Conservation (phyloP, 2,888 invertebrate species). For the Pyrochroa serraticornis region DNA sequence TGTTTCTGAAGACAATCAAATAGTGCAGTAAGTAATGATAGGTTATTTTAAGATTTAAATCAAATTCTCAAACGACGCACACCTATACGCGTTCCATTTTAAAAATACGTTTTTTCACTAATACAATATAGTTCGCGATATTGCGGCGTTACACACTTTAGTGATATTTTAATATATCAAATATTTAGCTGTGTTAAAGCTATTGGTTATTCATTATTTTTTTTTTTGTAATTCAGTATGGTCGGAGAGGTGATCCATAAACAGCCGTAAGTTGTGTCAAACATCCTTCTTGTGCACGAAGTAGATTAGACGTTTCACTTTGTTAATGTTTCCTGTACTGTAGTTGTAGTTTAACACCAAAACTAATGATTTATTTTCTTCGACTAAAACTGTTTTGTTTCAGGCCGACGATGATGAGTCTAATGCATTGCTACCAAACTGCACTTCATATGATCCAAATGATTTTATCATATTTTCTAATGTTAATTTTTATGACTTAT, state of each 20-base stretch:
- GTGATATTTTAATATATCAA: too few relatives aligned
- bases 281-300: not conserved
- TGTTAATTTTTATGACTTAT: constrained; percentile 98
- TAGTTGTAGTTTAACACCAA: too few relatives aligned
- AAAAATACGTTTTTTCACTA: too few relatives aligned
- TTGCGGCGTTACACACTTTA: too few relatives aligned
- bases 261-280: constrained; percentile 68
- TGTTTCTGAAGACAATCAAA: constrained; percentile 70
- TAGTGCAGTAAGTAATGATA: constrained; percentile 79
- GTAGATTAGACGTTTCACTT: not conserved
- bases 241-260: constrained; percentile 75
- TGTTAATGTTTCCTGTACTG: not conserved
- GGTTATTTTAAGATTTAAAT: constrained; percentile 21
- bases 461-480: constrained; percentile 88
- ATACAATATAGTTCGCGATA: too few relatives aligned
- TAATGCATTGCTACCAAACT: constrained; percentile 85
- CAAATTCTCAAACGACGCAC: too few relatives aligned
- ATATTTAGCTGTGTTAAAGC: too few relatives aligned
- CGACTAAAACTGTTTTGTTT: constrained; percentile 42
- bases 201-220: constrained; percentile 34
- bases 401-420: constrained; percentile 85
- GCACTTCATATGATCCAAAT: constrained; percentile 88
- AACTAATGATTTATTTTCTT: too few relatives aligned
- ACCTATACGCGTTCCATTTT: too few relatives aligned
- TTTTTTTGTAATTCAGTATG: constrained; percentile 62